Evolutionary conservation across 2,797 vertebrate genomes (phyloP).

Genomic region (Gephyroberyx darwinii): DNA sequence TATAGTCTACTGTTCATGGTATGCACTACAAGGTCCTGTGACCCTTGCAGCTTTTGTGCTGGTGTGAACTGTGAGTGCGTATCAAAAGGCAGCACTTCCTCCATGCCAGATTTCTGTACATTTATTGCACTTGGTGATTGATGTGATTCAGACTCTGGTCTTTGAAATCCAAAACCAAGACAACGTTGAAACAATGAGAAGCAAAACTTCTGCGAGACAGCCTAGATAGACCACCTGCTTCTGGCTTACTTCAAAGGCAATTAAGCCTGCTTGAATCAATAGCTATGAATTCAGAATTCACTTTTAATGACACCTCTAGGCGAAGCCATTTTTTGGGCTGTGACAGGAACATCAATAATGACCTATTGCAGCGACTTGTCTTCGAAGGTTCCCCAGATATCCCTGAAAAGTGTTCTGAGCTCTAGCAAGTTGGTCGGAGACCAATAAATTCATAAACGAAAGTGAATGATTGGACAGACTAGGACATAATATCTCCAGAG

Average conservation of each 20-base stretch:
- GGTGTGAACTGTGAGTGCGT: neutral
- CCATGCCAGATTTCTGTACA: neutral
- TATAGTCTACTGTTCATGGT: neutral
- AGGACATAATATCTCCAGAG: slow-evolving; percentile 58
- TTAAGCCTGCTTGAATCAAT: slow-evolving; percentile 66
- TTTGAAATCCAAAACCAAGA: slow-evolving; percentile 17
- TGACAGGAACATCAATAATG: slow-evolving; percentile 73
- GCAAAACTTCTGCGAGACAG: neutral
- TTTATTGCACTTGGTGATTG: neutral
- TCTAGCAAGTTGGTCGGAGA: slow-evolving; percentile 49
- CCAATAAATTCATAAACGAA: slow-evolving; percentile 59
- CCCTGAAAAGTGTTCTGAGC: slow-evolving; percentile 48
- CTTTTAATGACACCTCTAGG: slow-evolving; percentile 66
- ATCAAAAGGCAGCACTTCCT: neutral
- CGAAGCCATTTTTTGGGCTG: slow-evolving; percentile 41
- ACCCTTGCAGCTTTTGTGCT: neutral
- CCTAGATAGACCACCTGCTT: slow-evolving; percentile 13
- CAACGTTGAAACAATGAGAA: slow-evolving; percentile 1
- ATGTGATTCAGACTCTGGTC: neutral
- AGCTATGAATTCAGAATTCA: slow-evolving; percentile 58
- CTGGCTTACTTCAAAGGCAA: slow-evolving; percentile 55
- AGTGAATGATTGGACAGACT: slow-evolving; percentile 54
- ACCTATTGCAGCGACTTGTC: slow-evolving; percentile 57
- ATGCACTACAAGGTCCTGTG: neutral
- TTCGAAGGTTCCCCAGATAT: slow-evolving; percentile 53